A percentile compares a stretch with the other conserved stretches of the same genome.
Evolutionary conservation across 2,113 vertebrate species (phyloP).

Genomic region (Cynopterus brachyotis): DNA sequence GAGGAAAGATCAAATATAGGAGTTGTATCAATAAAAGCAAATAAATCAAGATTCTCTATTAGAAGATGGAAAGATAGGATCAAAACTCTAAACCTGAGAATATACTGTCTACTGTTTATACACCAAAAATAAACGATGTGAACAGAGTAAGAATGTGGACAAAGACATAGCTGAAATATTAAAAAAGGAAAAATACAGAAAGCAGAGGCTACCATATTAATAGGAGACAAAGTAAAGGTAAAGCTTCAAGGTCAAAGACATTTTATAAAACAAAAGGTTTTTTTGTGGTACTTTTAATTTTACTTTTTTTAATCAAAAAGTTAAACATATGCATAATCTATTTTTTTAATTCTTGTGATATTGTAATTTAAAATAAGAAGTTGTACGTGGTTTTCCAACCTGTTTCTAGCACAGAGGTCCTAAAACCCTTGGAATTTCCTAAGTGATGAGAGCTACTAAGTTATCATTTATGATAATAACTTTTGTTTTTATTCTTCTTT

Average conservation of each 20-base stretch:
- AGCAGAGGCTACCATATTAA: not conserved
- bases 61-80: not conserved
- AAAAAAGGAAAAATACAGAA: not conserved
- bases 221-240: not conserved
- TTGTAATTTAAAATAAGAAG: not conserved
- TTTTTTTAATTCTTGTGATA: not conserved
- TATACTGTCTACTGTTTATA: not conserved
- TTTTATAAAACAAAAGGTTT: not conserved
- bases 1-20: not conserved
- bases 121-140: not conserved
- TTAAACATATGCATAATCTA: not conserved
- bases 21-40: slow-evolving; percentile 14
- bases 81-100: not conserved
- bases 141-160: not conserved
- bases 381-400: not conserved
- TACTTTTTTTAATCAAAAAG: not conserved
- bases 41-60: not conserved
- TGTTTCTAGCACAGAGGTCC: not conserved
- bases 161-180: not conserved
- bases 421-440: not conserved
- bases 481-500: not conserved
- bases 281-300: not conserved
- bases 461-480: not conserved
- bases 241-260: not conserved
- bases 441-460: not conserved